Evolutionary conservation across 2,113 vertebrate genomes (phyloP), one percentile per base, ranked within the genome.

Genomic region (Coracopsis vasa): DNA sequence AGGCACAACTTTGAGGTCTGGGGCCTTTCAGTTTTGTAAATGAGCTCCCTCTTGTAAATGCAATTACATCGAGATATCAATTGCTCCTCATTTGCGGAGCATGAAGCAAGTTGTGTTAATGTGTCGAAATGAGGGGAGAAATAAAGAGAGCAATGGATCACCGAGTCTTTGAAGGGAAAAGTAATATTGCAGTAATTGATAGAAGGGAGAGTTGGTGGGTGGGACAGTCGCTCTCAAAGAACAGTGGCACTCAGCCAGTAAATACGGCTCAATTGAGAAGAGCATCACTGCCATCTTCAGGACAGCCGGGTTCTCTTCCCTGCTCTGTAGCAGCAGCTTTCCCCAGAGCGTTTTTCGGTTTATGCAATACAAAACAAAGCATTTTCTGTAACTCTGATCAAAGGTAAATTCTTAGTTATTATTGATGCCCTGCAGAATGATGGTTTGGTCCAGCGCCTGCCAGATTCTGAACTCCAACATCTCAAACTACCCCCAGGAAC

Each of bases 201-300:
- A 95, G 92, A 82, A 92, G 51, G 75, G 77, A 92, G 92, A 87
- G 77, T 91, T 92, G 74, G 92, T 28, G 86, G 90, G 94, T 85
- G 89, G 78, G 88, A 94, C 77, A 45, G 80, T 44, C 5, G 6
- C 56, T 80, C 87, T 92, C 78, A 92, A 90, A 90, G 88, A 94
- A 78, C 67, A 20, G 91, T 10, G 6, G 77, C 9, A 0, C 61
- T 53, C 29, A 45, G 83, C 86, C 86, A 95, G 62, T 5, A 62
- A 44, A 37, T 2, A 31, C 0, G 3, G 41, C 28, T 75, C 9
- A 0, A 8, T 89, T 53, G 51, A 65, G 78, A 95, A 95, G 96
- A 96, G 80, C 95, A 69, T 79, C 94, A 95, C 92, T 97, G 96
- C 96, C 96, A 96, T 20, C 96, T 96, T 93, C 95, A 97, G 96